Conservation (phyloP, 2,888 invertebrate genomes). For the Lasioglossum malachurum region DNA sequence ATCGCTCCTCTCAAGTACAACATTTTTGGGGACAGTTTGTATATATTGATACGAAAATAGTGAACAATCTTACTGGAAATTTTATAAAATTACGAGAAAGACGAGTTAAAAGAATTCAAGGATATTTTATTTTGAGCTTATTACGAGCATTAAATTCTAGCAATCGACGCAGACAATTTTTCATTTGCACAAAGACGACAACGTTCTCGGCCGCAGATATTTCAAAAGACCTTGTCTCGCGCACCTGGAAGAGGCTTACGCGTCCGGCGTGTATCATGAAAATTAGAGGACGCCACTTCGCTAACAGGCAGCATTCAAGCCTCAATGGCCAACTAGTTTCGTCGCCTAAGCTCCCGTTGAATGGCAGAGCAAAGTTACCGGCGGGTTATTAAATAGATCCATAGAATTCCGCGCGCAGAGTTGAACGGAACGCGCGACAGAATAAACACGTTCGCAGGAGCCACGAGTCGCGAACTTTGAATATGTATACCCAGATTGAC, state of each 20-base stretch:
- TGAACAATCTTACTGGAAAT: no score
- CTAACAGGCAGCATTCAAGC: neutral
- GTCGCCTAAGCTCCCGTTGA: neutral
- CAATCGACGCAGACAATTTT: no score
- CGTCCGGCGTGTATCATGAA: neutral
- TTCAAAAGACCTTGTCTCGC: neutral
- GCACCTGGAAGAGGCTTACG: neutral
- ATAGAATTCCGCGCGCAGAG: neutral
- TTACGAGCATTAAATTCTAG: no score
- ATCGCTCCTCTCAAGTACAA: no score
- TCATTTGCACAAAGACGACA: neutral
- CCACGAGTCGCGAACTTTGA: constrained; percentile 1
- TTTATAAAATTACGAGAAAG: no score
- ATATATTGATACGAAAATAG: no score
- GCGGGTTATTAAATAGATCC: neutral
- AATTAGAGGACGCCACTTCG: neutral
- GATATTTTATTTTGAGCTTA: neutral
- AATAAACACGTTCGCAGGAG: neutral
- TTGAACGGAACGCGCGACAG: neutral
- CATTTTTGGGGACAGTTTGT: no score
- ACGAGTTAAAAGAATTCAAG: no score
- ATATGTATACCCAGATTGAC: neutral
- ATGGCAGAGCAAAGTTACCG: neutral
- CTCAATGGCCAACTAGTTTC: neutral
- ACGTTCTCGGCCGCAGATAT: neutral